A percentile compares a stretch with the other conserved stretches of the same genome.
These are phyloP conservation scores for Tautogolabrus adspersus DNA, from an alignment of 2,113 vertebrate genomes.

Conservation along the genomic window DNA sequence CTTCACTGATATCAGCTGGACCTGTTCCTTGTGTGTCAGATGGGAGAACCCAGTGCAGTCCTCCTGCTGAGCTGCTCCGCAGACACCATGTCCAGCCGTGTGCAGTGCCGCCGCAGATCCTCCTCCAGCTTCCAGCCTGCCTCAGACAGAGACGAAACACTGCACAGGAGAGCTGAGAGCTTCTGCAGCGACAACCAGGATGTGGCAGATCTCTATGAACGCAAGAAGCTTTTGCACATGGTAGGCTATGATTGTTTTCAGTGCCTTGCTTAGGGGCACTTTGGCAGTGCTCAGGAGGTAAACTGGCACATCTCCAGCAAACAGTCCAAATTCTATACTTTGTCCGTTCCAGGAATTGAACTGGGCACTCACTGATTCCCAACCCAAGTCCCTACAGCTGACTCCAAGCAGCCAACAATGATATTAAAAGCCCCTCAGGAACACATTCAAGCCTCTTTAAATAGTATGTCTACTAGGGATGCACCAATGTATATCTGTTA, in stretches of 20 bases:
- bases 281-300: no score
- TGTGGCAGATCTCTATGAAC: constrained; percentile 86
- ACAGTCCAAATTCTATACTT: no score
- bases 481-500: no score
- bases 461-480: no score
- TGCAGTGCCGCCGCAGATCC: constrained; percentile 76
- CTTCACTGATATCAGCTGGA: background rate
- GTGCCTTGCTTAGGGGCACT: no score
- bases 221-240: constrained; percentile 85
- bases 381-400: no score
- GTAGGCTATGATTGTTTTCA: constrained; percentile 76
- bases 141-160: constrained; percentile 45
- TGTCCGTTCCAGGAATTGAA: no score
- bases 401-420: no score
- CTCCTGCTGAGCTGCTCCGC: constrained; percentile 89
- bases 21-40: constrained; percentile 73
- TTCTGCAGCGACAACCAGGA: constrained; percentile 82
- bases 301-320: no score
- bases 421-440: no score
- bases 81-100: constrained; percentile 87
- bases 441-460: no score
- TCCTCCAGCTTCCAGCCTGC: constrained; percentile 34
- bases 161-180: constrained; percentile 78
- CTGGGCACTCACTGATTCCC: no score
- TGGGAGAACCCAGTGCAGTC: constrained; percentile 88